These are phyloP conservation scores for Eurosta solidaginis DNA, from an alignment of 1,140 invertebrate genomes.

Conservation along the genomic window DNA sequence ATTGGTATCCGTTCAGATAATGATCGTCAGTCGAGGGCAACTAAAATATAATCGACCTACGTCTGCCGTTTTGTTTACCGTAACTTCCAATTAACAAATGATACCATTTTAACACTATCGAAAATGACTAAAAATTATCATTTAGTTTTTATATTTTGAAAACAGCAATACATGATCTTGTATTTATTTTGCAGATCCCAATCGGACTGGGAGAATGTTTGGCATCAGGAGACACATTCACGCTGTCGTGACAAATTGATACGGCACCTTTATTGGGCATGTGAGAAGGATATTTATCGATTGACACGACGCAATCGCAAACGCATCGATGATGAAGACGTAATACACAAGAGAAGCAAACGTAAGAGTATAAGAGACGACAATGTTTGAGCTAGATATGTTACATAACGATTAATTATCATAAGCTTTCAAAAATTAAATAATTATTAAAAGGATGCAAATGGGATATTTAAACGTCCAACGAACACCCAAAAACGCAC, in stretches of 20 bases:
- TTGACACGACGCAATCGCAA: slow-evolving; percentile 60
- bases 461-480: too few species aligned
- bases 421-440: too few species aligned
- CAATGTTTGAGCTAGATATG: neutral
- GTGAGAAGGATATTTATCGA: slow-evolving; percentile 67
- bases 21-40: too few species aligned
- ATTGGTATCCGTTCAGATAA: too few species aligned
- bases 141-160: neutral
- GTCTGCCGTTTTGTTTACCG: too few species aligned
- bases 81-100: too few species aligned
- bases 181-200: slow-evolving; percentile 54
- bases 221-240: slow-evolving; percentile 65
- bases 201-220: slow-evolving; percentile 65
- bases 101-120: too few species aligned
- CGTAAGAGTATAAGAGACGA: neutral
- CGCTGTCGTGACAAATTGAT: slow-evolving; percentile 65
- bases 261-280: slow-evolving; percentile 66
- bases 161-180: neutral
- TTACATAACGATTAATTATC: too few species aligned
- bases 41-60: too few species aligned
- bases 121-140: neutral
- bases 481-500: too few species aligned
- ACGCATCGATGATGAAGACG: slow-evolving; percentile 38
- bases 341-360: slow-evolving; percentile 27
- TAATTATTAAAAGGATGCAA: too few species aligned